These are phyloP conservation scores for Antechinus stuartii DNA, from an alignment of 2,113 vertebrate species.

Conservation along the genomic window DNA sequence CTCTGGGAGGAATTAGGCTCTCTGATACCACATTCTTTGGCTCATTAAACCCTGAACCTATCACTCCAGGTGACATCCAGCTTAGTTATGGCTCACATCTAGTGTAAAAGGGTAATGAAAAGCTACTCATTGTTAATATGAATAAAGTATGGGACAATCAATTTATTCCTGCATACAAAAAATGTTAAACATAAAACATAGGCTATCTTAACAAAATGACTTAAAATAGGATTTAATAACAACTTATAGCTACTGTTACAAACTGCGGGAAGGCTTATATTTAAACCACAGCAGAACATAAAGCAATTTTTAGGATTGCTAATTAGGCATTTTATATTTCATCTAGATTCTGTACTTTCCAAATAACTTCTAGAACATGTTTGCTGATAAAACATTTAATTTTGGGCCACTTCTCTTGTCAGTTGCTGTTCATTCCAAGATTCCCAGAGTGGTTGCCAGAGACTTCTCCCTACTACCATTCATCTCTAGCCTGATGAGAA, in stretches of 20 bases:
- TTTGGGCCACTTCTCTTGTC: not conserved
- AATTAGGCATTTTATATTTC: not conserved
- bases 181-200: not conserved
- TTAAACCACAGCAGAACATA: not conserved
- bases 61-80: not conserved
- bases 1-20: not conserved
- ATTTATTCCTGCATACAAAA: not conserved
- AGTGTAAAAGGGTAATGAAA: not conserved
- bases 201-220: not conserved
- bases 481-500: not conserved
- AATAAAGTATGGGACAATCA: not conserved
- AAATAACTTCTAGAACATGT: not conserved
- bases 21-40: not conserved
- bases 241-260: not conserved
- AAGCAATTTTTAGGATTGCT: not conserved
- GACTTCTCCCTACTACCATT: not conserved
- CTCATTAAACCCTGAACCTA: not conserved
- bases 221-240: not conserved
- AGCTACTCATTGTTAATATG: not conserved
- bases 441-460: not conserved
- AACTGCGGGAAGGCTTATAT: not conserved
- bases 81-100: not conserved
- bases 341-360: not conserved
- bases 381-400: not conserved
- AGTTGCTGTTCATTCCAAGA: not conserved